Evolutionary conservation across 2,888 invertebrate species (phyloP).

Genomic region (Microctonus hyperodae): DNA sequence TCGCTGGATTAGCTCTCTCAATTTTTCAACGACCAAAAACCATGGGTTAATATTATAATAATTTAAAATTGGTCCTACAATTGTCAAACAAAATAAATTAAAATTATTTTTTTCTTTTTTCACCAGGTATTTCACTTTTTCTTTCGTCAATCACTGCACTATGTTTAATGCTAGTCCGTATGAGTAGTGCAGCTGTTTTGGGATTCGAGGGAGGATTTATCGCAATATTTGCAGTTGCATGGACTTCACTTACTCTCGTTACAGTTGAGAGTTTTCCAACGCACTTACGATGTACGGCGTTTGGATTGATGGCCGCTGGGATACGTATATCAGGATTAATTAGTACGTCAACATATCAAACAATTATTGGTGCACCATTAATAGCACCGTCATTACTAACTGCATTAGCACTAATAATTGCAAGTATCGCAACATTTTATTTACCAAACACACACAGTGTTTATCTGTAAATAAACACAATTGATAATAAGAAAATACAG

Average conservation of each 20-base stretch:
- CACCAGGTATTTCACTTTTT: conserved; percentile 61
- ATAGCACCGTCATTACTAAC: conserved; percentile 63
- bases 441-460: conserved; percentile 63
- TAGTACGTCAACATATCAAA: conserved; percentile 62
- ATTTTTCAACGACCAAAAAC: conserved; percentile 62
- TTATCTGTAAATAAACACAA: conserved; percentile 55
- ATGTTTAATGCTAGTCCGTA: conserved; percentile 62
- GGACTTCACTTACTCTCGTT: conserved; percentile 63
- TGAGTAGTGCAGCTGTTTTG: conserved; percentile 60
- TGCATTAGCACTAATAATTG: conserved; percentile 59
- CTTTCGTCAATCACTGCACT: conserved; percentile 61
- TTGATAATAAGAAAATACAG: neutral
- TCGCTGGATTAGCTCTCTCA: conserved; percentile 62
- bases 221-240: conserved; percentile 63
- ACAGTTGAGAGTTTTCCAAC: conserved; percentile 64
- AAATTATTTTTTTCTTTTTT: conserved; percentile 9
- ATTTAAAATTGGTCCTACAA: neutral
- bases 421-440: conserved; percentile 60
- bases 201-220: conserved; percentile 64
- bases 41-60: conserved; percentile 54
- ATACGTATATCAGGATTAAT: conserved; percentile 62
- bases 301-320: conserved; percentile 62
- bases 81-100: neutral
- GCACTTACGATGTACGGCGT: conserved; percentile 63
- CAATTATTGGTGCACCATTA: conserved; percentile 59